phyloP scores from a whole-genome alignment of 2,888 invertebrate species.

The Seira ritae region DNA sequence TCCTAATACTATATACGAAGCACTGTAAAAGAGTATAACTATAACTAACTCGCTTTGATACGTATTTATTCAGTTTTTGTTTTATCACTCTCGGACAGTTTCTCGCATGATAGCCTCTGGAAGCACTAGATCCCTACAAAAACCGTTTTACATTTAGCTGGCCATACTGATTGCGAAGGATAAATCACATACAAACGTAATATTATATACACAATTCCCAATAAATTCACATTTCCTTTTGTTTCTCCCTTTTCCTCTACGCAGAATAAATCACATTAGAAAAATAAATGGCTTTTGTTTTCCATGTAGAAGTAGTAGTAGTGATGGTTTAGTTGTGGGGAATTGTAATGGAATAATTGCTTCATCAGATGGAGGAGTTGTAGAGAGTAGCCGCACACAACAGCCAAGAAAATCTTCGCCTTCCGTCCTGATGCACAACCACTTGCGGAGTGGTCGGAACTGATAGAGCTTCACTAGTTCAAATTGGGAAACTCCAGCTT shows the following conservation, averaged over 20 bases:
- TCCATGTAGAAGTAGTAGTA: too few relatives aligned
- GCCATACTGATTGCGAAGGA: background rate
- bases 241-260: too few relatives aligned
- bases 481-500: slow-evolving; percentile 7
- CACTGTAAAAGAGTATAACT: too few relatives aligned
- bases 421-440: slow-evolving; percentile 50
- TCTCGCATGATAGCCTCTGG: background rate
- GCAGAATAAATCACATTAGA: background rate
- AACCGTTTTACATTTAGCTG: background rate
- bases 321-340: too few relatives aligned
- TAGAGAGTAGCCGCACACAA: too few relatives aligned
- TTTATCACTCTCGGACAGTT: background rate
- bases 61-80: background rate
- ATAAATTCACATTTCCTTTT: slow-evolving; percentile 12
- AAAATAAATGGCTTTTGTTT: too few relatives aligned
- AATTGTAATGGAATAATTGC: too few relatives aligned
- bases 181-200: too few relatives aligned
- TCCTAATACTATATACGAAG: too few relatives aligned
- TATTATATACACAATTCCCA: too few relatives aligned
- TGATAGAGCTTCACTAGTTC: slow-evolving; percentile 5
- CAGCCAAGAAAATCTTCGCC: background rate
- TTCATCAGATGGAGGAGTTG: too few relatives aligned
- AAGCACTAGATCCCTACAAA: background rate
- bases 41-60: background rate
- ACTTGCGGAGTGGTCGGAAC: slow-evolving; percentile 58